Evolutionary conservation across 1,140 invertebrate genomes (phyloP), one percentile per base, ranked within the genome.

Genomic region (Anagrus nilaparvatae): DNA sequence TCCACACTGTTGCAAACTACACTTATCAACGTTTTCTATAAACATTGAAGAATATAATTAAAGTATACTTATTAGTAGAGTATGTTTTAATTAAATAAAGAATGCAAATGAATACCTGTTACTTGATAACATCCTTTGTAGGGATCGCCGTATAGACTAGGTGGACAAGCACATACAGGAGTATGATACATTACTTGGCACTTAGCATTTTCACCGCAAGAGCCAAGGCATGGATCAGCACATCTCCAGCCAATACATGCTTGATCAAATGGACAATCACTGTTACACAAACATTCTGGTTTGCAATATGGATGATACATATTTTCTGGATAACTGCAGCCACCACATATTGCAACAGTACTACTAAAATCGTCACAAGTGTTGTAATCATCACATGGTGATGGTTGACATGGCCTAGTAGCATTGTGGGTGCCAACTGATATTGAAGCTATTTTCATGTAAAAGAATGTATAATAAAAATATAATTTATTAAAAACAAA

Each of bases 171-270:
- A 58, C 87, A 91, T 16, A 87, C 74, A 10, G 86, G 83, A 43
- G 78, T 75, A 53, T 89, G 86, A 39, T 79, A 71, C 38, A 85
- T 75, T 2, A 83, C 82, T 31, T 71, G 68, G 55, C 88, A 92
- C 33, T 78, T 60, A 27, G 87, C 82, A 57, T 86, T 84, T 30
- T 78, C 70, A 29, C 84, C 84, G 60, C 88, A 91, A 1, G 84
- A 81, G 24, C 85, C 85, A 16, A 77, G 76, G 53, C 87, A 91
- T 24, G 86, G 85, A 64, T 89, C 82, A 4, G 75, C 61, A 54
- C 87, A 91, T 52, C 74, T 77, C 56, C 80, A 76, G 32, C 76
- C 73, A 19, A 88, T 65, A 58, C 87, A 92, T 40, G 85, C 81
- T 52, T 74, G 77, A 61, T 87, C 70, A 44, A 81, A 82, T 17